Base-by-base conservation (phyloP, 2,888 invertebrate genomes). In the Disparrhopalites patrizii region DNA sequence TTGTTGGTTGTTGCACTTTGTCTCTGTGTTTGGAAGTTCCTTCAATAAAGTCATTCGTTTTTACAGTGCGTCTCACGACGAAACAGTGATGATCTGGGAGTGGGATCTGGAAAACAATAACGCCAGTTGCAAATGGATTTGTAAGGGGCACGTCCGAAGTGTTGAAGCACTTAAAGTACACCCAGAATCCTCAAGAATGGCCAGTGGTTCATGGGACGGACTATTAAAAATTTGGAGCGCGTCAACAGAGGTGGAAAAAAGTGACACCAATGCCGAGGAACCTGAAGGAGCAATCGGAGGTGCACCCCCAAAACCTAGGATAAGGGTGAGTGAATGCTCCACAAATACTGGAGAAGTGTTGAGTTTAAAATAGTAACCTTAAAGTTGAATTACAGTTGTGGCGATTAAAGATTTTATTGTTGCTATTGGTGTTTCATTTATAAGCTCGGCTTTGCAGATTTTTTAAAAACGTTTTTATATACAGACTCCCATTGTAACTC, bases 181-280 rank as follows among this genome's bases (percentile, higher is more conserved):
- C 73, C 84, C 85, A 0, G 86, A 88, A 77, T 81, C 81, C 1
- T 62, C 68, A 15, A 81, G 84, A 76, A 81, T 90, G 76, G 92
- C 90, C 5, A 93, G 93, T 5, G 96, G 94, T 30, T 89, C 92
- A 52, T 96, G 93, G 93, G 96, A 97, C 78, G 90, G 87, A 43
- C 88, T 90, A 82, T 80, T 97, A 7, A 94, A 94, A 80, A 84
- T 97, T 70, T 97, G 96, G 96, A 91, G 91, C 47, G 76, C 68
- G 30, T 68, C 66, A 10, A 4, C 69, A 0, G 50, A 8, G 15
- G 70, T 67, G 18, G 70, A 70, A 28, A 69, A 75, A n/a, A 68
- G 69, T 40, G 77, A 76, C 43, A 73, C 73, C 31, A 73, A 74
- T 33, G 72, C 75, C 15, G 74, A 76, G 8, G 70, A 79, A 77